A percentile compares a stretch with the other conserved stretches of the same genome.
phyloP scores from a whole-genome alignment of 2,113 vertebrate genomes.

The Mugil cephalus region DNA sequence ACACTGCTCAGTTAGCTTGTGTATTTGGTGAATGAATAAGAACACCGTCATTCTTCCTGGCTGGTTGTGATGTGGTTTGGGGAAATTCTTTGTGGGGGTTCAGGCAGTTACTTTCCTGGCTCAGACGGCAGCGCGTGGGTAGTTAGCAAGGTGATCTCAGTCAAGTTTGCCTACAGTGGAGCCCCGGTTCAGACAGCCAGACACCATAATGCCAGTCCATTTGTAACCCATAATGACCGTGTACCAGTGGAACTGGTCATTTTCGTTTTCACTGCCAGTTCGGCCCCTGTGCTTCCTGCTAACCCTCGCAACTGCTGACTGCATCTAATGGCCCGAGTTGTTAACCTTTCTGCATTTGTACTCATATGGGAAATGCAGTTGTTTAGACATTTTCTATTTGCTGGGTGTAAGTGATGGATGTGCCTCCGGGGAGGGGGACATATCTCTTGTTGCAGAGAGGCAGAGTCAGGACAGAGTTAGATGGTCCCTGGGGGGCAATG shows the following conservation, averaged over 20 bases:
- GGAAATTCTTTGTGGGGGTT: conserved; percentile 75
- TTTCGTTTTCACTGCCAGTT: conserved; percentile 75
- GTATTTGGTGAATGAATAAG: conserved; percentile 64
- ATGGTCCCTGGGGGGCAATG: conserved; percentile 57
- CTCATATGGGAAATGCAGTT: conserved; percentile 76
- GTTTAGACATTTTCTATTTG: conserved; percentile 82
- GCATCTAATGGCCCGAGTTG: conserved; percentile 62
- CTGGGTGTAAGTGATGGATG: conserved; percentile 80
- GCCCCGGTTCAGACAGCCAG: conserved; percentile 80
- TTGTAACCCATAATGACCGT: conserved; percentile 79
- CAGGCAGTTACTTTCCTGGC: conserved; percentile 74
- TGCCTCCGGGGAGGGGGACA: conserved; percentile 60
- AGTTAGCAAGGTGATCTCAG: conserved; percentile 80
- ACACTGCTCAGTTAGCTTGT: conserved; percentile 33
- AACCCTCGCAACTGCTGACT: conserved; percentile 76
- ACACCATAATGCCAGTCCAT: conserved; percentile 81
- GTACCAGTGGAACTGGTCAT: conserved; percentile 79
- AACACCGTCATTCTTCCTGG: conserved; percentile 56
- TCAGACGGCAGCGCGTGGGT: conserved; percentile 67
- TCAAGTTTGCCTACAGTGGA: conserved; percentile 77
- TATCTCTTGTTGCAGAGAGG: conserved; percentile 73
- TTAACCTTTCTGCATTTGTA: conserved; percentile 74
- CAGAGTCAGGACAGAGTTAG: conserved; percentile 68
- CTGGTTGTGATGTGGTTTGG: conserved; percentile 75
- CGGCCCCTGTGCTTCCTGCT: conserved; percentile 58